phyloP scores from a whole-genome alignment of 1,140 invertebrate species.

The Zaprionus nigranus region DNA sequence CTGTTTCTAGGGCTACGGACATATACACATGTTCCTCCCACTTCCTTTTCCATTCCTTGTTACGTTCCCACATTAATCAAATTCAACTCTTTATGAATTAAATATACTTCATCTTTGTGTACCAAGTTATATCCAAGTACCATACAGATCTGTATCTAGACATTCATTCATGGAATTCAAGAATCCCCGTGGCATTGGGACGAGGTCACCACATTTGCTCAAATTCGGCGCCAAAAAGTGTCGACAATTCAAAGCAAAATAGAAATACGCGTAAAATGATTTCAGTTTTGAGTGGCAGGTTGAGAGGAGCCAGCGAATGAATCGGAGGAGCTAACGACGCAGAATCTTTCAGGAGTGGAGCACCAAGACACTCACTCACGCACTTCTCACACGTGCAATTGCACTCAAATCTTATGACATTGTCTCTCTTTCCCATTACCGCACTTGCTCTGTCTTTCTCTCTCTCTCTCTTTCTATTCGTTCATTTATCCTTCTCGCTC shows the following conservation, averaged over 20 bases:
- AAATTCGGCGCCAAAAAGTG: conserved; percentile 37
- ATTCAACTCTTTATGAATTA: background rate
- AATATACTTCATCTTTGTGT: background rate
- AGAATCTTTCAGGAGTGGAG: conserved; percentile 18
- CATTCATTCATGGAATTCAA: background rate
- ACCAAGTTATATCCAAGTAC: background rate
- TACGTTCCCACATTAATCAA: conserved; percentile 2
- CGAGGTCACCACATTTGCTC: conserved; percentile 21
- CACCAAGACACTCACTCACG: background rate
- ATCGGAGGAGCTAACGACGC: background rate
- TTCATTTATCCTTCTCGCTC: background rate
- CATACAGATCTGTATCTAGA: background rate
- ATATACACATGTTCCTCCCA: no score
- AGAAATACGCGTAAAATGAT: conserved; percentile 27
- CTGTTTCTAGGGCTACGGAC: no score
- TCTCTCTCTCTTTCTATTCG: background rate
- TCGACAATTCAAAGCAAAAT: conserved; percentile 31
- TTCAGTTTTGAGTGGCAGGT: conserved; percentile 27
- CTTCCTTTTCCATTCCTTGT: background rate
- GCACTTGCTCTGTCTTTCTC: conserved; percentile 5
- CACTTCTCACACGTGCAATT: conserved; percentile 22
- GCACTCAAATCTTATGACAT: conserved; percentile 19
- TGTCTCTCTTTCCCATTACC: background rate
- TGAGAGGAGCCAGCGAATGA: conserved; percentile 6
- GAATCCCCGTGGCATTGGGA: conserved; percentile 11